These are phyloP conservation scores for Buceros bicornis DNA, from an alignment of 2,797 vertebrate species.

Conservation along the genomic window DNA sequence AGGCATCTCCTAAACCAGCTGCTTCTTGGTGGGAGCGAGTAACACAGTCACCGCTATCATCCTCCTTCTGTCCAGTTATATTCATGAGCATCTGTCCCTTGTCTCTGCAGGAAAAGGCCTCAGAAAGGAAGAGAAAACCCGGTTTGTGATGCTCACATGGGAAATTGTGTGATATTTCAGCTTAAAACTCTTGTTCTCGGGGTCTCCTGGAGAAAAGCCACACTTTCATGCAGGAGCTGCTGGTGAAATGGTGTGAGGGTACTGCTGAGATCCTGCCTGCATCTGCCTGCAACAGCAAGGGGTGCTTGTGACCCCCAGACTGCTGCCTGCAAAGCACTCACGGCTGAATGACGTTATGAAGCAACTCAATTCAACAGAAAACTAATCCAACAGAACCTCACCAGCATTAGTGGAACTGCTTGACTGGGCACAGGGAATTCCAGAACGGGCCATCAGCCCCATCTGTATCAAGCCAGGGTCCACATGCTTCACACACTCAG, in stretches of 20 bases:
- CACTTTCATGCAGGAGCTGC: background rate
- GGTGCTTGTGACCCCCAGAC: background rate
- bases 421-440: background rate
- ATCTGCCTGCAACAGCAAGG: background rate
- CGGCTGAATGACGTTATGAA: background rate
- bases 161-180: background rate
- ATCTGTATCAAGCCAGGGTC: background rate
- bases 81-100: background rate
- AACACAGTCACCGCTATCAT: accelerated
- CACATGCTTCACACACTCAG: background rate
- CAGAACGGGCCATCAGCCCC: background rate
- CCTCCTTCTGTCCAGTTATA: background rate
- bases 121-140: background rate
- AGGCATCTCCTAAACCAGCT: background rate
- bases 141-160: background rate
- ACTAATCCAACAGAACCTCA: background rate
- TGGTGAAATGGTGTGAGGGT: background rate
- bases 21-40: background rate
- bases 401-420: background rate
- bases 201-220: background rate
- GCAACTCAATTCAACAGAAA: too few species aligned
- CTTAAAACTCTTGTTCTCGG: background rate
- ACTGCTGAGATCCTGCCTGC: background rate
- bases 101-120: background rate
- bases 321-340: background rate